Conservation (phyloP, 1,140 invertebrate species). For the Bombus waltoni region DNA sequence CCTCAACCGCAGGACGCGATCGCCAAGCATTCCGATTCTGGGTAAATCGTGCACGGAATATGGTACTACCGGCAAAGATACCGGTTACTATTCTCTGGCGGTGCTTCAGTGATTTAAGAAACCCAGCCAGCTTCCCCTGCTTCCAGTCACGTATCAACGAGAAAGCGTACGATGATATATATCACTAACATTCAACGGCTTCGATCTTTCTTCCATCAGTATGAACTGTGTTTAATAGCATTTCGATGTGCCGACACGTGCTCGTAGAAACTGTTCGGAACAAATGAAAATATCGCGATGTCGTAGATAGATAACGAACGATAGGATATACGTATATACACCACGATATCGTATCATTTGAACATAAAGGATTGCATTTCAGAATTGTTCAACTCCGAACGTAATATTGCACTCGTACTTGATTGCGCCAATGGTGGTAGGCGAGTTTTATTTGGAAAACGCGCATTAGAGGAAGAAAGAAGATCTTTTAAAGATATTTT, state of each 20-base stretch:
- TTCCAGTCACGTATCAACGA: slow-evolving; percentile 71
- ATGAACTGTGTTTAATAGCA: slow-evolving; percentile 30
- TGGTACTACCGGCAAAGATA: slow-evolving; percentile 41
- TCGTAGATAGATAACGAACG: not conserved
- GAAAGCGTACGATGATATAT: slow-evolving; percentile 63
- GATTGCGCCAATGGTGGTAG: no score
- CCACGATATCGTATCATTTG: no score
- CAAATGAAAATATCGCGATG: slow-evolving; percentile 13
- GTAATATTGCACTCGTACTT: no score
- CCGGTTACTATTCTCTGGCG: slow-evolving; percentile 61
- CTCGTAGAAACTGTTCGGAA: not conserved
- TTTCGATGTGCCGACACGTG: slow-evolving; percentile 32
- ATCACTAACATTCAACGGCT: slow-evolving; percentile 57
- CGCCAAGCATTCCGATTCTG: slow-evolving; percentile 70
- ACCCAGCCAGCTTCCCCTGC: slow-evolving; percentile 64
- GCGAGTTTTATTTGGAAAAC: no score
- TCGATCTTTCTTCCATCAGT: slow-evolving; percentile 48
- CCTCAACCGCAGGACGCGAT: slow-evolving; percentile 68
- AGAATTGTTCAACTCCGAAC: no score
- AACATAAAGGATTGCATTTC: no score
- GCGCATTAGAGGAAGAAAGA: not conserved
- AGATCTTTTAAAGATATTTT: not conserved
- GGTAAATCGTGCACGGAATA: slow-evolving; percentile 72
- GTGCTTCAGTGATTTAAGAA: slow-evolving; percentile 74
- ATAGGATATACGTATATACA: not conserved